Base-by-base conservation (phyloP, 2,113 vertebrate genomes). In the Phasianus colchicus region DNA sequence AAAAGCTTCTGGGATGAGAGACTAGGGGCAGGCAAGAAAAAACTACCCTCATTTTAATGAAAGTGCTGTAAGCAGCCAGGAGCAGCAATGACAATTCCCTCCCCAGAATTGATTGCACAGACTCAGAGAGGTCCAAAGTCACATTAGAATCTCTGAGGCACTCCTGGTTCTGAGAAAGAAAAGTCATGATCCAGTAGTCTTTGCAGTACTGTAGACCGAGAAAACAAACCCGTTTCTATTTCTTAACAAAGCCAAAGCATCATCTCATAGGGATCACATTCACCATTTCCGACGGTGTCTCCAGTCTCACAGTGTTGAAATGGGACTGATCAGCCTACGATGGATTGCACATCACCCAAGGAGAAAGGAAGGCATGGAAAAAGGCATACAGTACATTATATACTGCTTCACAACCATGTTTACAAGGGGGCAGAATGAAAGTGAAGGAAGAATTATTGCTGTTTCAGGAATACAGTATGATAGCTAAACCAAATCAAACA, bases 301-400 rank as follows among this genome's bases (percentile, higher is more conserved):
- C 92, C 96, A 97, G 96, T 97, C 98, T 98, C 97, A 98, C 97
- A 98, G 98, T 98, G 97, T 96, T 98, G 97, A 98, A 98, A 98
- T 98, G 98, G 97, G 98, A 98, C 96, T 93, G 96, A 98, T 98
- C 97, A 97, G 96, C 97, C 96, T 98, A 98, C 96, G 87, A 98
- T 97, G 96, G 97, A 99, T 99, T 99, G 99, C 99, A 99, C 99
- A 92, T 98, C 98, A 98, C 98, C 99, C 98, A 98, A 97, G 97
- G 98, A 98, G 97, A 97, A 98, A 97, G 97, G 96, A 97, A 98
- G 98, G 98, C 96, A 96, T 97, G 97, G 97, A 97, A 93, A 98
- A 97, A 98, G 96, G 97, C 97, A 95, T 97, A 97, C 95, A 95
- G 93, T 96, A 96, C 92, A 77, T 97, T 93, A 96, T 92, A 97